Base-by-base conservation (phyloP, 2,113 vertebrate genomes). In the Struthio camelus region DNA sequence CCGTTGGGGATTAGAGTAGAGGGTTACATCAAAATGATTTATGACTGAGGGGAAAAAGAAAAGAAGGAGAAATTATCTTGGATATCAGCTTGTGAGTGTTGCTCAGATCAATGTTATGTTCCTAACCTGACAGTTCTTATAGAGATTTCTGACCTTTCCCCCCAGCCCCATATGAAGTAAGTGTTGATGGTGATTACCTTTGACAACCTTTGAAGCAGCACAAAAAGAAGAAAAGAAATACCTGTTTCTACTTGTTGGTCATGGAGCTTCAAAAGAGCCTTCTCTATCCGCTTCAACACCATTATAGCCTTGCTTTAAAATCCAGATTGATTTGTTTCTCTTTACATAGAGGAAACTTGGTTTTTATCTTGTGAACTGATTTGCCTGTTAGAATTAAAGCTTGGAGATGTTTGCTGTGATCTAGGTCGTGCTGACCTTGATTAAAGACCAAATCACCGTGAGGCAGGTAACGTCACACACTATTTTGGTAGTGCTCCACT, bases 351-450 rank as follows among this genome's bases (percentile, higher is more conserved):
- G 50, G 46, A 87, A 85, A 77, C 76, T 51, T 10, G 8, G 61
- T 92, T 95, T 80, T 76, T 17, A 7, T 24, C 54, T 80, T 71
- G 64, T 89, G 66, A 95, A 73, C 62, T 69, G 67, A 67, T 80
- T 93, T 94, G n/a, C 42, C 48, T 0, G 0, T 91, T 71, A 38
- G 14, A 85, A 75, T 85, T 89, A 71, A 70, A 80, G 17, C 40
- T 91, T 6, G 4, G 59, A 94, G 81, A 53, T 38, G 38, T 87
- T 95, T 91, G 42, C 76, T 84, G 2, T 44, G 67, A 51, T 78
- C 81, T 78, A 54, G 91, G 89, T 94, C 85, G 71, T 16, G n/a
- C 46, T 93, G 95, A 96, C 87, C 79, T 95, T 93, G 83, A 90
- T 89, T 89, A 87, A 87, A 70, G 46, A 80, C 19, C 23, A 36